Conservation (phyloP, 2,797 vertebrate genomes). For the Strix occidentalis region DNA sequence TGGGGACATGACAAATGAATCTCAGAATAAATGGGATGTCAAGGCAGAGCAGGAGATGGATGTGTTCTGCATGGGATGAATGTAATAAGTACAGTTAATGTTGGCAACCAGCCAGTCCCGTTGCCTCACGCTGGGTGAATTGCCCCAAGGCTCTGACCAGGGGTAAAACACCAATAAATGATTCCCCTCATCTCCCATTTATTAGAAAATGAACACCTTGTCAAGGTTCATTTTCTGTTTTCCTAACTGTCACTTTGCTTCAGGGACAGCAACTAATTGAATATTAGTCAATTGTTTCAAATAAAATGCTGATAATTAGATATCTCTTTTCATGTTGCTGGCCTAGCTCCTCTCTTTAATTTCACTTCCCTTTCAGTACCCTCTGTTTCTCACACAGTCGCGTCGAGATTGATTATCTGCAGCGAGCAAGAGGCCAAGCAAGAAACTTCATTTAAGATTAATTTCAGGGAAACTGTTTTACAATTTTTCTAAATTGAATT, state of each 20-base stretch:
- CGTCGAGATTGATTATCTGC: constrained; percentile 71
- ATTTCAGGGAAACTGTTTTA: constrained; percentile 68
- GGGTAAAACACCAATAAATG: constrained; percentile 72
- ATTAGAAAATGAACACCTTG: constrained; percentile 82
- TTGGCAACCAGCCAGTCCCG: constrained; percentile 85
- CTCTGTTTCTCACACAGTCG: neutral
- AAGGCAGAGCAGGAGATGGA: constrained; percentile 87
- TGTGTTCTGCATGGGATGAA: constrained; percentile 86
- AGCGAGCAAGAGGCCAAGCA: constrained; percentile 51
- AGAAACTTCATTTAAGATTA: constrained; percentile 75
- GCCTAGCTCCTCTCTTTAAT: constrained; percentile 48
- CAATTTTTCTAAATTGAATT: constrained; percentile 73
- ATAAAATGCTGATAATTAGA: constrained; percentile 66
- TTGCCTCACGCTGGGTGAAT: constrained; percentile 45
- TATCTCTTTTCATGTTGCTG: constrained; percentile 43
- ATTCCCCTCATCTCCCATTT: constrained; percentile 72
- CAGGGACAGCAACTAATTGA: constrained; percentile 46
- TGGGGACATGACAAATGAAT: constrained; percentile 95
- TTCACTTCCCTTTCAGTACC: constrained; percentile 36
- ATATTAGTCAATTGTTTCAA: constrained; percentile 72
- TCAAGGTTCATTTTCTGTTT: constrained; percentile 66
- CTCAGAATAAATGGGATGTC: constrained; percentile 90
- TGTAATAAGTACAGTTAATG: constrained; percentile 86
- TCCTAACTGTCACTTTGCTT: constrained; percentile 55
- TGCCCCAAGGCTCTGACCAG: constrained; percentile 58